phyloP scores from a whole-genome alignment of 2,888 invertebrate species.

The Ophion ellenae region DNA sequence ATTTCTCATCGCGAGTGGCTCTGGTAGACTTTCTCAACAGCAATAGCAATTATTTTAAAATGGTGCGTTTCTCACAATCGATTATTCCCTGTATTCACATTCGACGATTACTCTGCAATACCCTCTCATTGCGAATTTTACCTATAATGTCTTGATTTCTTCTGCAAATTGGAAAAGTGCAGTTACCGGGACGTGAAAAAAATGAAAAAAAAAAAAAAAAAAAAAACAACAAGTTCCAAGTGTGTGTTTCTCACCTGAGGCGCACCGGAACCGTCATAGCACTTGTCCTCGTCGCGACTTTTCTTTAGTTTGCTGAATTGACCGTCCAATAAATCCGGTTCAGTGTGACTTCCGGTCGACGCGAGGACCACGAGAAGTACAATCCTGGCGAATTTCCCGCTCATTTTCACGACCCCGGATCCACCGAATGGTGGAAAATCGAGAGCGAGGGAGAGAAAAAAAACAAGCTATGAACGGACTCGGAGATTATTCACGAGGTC shows the following conservation, averaged over 20 bases:
- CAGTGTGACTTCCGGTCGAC: conserved; percentile 69
- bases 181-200: background rate
- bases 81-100: background rate
- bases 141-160: background rate
- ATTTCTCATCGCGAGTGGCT: conserved; percentile 8
- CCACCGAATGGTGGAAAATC: background rate
- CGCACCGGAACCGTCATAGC: conserved; percentile 78
- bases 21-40: background rate
- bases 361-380: conserved; percentile 39
- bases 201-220: conserved; percentile 6
- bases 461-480: conserved; percentile 6
- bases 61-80: background rate
- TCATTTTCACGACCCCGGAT: conserved; percentile 40
- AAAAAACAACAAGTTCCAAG: background rate
- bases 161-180: background rate
- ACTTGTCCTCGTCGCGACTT: conserved; percentile 79
- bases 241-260: conserved; percentile 76
- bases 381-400: conserved; percentile 33
- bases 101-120: background rate
- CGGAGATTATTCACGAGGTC: conserved; percentile 48
- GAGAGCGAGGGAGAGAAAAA: conserved; percentile 15
- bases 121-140: background rate
- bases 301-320: conserved; percentile 73
- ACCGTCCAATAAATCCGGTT: conserved; percentile 79
- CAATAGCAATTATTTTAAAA: background rate